phyloP scores from a whole-genome alignment of 2,888 invertebrate species.

The Rhynchonema sp. region DNA sequence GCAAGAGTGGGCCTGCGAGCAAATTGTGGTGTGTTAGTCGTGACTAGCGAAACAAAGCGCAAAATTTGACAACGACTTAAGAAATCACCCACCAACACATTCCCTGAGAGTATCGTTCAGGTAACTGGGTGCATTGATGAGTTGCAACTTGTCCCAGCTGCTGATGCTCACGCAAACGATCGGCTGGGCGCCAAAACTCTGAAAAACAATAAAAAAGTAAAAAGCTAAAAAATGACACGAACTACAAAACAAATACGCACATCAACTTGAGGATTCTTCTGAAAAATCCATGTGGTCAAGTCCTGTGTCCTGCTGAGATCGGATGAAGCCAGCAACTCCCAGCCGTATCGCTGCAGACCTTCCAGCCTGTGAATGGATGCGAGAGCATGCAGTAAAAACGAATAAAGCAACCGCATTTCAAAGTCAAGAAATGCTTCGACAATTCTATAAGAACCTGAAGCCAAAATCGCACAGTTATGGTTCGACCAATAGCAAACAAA shows the following conservation, averaged over 20 bases:
- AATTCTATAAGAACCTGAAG: background rate
- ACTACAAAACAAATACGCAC: background rate
- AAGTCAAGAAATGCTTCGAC: no score
- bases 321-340: constrained; percentile 1
- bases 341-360: constrained; percentile 2
- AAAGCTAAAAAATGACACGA: background rate
- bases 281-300: constrained; percentile 8
- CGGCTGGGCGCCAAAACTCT: background rate
- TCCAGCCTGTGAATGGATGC: no score
- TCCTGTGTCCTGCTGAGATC: constrained; percentile 4
- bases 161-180: constrained; percentile 7
- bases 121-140: constrained; percentile 4
- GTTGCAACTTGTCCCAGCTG: constrained; percentile 6
- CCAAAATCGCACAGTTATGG: no score
- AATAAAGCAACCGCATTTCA: no score
- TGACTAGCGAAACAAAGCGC: no score
- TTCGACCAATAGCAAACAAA: no score
- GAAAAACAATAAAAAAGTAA: background rate
- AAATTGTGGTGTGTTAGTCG: no score
- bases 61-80: no score
- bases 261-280: background rate
- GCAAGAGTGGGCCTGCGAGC: background rate
- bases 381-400: background rate
- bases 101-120: background rate
- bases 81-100: background rate